Evolutionary conservation across 2,888 invertebrate species (phyloP).

Genomic region (Pecten maximus): DNA sequence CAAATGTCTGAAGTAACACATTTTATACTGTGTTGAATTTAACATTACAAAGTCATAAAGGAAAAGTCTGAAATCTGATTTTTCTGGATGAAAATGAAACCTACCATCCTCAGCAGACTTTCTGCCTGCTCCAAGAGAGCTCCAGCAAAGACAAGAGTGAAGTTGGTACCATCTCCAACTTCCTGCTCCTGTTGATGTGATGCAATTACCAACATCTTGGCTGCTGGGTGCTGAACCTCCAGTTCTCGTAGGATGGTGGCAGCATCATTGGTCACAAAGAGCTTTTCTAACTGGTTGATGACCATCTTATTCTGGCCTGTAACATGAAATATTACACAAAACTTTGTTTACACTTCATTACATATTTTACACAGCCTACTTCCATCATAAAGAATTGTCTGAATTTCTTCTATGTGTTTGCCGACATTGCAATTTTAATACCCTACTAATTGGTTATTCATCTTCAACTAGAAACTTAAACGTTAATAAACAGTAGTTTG

Average conservation of each 20-base stretch:
- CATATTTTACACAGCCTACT: too few species aligned
- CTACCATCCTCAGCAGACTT: conserved; percentile 92
- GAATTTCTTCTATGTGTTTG: too few species aligned
- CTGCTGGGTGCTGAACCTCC: conserved; percentile 97
- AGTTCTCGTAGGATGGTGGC: conserved; percentile 92
- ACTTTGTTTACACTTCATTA: too few species aligned
- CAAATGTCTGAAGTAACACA: too few species aligned
- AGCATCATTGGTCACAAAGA: conserved; percentile 99
- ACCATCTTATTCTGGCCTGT: conserved; percentile 95
- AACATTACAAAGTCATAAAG: too few species aligned
- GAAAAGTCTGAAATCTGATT: too few species aligned
- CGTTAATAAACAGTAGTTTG: too few species aligned
- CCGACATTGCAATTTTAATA: too few species aligned
- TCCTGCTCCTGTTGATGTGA: conserved; percentile 99
- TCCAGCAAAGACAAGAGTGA: conserved; percentile 96
- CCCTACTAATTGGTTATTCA: too few species aligned
- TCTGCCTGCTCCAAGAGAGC: conserved; percentile 95
- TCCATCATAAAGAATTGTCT: too few species aligned
- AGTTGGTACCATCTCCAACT: conserved; percentile 99
- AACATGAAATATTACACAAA: conserved; percentile 48
- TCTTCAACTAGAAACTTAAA: too few species aligned
- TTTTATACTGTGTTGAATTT: too few species aligned
- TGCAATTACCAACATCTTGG: conserved; percentile 96
- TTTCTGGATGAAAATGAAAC: neutral
- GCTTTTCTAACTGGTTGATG: conserved; percentile 98